Evolutionary conservation across 92 coral and sea anemone species (phyloP).

Genomic region (Nematostella vectensis): DNA sequence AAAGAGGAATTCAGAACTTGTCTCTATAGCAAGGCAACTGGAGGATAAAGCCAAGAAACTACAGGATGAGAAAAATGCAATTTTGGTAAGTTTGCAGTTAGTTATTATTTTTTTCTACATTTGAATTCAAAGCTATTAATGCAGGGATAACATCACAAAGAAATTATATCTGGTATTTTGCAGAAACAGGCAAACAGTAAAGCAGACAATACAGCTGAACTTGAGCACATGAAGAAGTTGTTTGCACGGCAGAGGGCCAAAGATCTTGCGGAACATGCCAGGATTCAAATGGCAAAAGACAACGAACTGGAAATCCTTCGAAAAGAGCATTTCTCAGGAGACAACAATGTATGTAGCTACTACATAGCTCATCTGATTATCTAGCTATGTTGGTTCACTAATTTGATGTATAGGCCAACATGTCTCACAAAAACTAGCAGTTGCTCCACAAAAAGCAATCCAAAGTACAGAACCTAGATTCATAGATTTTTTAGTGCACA

Average conservation of each 20-base stretch:
- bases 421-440: too few species aligned
- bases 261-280: conserved; percentile 96
- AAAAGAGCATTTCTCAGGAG: too few species aligned
- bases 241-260: conserved; percentile 93
- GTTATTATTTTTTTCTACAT: background rate
- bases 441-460: too few species aligned
- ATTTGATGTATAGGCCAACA: too few species aligned
- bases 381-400: too few species aligned
- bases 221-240: conserved; percentile 83
- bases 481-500: too few species aligned
- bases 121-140: too few species aligned
- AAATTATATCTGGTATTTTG: too few species aligned
- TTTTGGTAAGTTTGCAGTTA: conserved; percentile 8
- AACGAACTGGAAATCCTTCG: conserved; percentile 67
- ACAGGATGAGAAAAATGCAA: conserved; percentile 78
- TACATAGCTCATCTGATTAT: too few species aligned
- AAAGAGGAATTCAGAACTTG: conserved; percentile 92
- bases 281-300: conserved; percentile 61
- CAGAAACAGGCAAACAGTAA: conserved; percentile 67
- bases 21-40: conserved; percentile 91
- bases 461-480: too few species aligned
- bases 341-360: conserved; percentile 8
- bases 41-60: conserved; percentile 95
- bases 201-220: conserved; percentile 52
- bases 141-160: conserved; percentile 22